These are phyloP conservation scores for Clunio marinus DNA, from an alignment of 2,888 invertebrate species.

Conservation along the genomic window DNA sequence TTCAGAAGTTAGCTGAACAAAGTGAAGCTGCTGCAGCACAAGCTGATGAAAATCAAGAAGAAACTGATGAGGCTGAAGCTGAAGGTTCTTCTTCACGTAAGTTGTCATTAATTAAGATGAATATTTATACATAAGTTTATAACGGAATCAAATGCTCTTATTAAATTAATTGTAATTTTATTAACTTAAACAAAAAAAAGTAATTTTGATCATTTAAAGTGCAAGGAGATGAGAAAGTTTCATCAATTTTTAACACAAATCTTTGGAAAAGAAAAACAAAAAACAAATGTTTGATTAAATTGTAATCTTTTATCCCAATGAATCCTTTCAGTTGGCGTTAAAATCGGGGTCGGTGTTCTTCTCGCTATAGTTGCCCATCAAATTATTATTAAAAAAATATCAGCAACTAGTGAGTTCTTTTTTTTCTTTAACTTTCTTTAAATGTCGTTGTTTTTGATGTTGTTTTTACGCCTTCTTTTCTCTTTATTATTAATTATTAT, in stretches of 20 bases:
- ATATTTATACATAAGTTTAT: not conserved
- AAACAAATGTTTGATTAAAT: conserved; percentile 41
- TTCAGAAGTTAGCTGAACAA: conserved; percentile 46
- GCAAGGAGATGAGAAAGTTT: too few species aligned
- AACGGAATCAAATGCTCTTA: conserved; percentile 9
- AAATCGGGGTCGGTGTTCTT: conserved; percentile 79
- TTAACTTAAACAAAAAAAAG: not conserved
- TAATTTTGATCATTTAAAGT: conserved; percentile 36
- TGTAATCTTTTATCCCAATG: conserved; percentile 40
- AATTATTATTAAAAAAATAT: conserved; percentile 71
- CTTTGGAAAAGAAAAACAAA: conserved; percentile 40
- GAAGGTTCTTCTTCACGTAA: conserved; percentile 44
- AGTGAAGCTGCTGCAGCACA: conserved; percentile 43
- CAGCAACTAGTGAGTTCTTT: conserved; percentile 55
- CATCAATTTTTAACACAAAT: too few species aligned
- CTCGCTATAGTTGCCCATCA: conserved; percentile 80
- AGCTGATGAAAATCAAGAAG: conserved; percentile 44
- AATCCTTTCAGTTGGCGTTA: conserved; percentile 75
- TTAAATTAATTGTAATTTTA: not conserved
- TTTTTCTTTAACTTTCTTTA: conserved; percentile 14
- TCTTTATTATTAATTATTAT: not conserved
- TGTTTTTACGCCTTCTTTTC: conserved; percentile 5
- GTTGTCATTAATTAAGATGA: conserved; percentile 34
- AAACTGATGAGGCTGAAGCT: conserved; percentile 42
- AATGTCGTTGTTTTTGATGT: conserved; percentile 27